phyloP scores from a whole-genome alignment of 2,797 vertebrate species.

The Thripadectes ignobilis region DNA sequence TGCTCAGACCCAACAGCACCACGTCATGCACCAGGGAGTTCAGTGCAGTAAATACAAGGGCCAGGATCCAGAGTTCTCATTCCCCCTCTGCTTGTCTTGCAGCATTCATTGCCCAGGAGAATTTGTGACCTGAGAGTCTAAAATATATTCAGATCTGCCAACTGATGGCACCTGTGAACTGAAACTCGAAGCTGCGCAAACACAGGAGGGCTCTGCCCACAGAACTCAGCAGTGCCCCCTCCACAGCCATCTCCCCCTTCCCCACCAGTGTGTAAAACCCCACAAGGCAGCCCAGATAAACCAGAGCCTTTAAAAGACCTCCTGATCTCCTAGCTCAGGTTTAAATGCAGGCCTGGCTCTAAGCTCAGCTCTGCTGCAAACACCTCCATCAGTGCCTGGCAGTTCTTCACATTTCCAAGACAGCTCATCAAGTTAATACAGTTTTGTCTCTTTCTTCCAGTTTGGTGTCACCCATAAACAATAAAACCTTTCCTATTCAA shows the following conservation, averaged over 20 bases:
- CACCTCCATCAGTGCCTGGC: background rate
- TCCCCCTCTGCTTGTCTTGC: background rate
- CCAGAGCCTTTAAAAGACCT: background rate
- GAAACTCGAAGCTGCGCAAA: background rate
- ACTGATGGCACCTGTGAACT: background rate
- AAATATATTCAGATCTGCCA: background rate
- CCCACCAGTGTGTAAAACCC: background rate
- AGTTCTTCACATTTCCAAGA: background rate
- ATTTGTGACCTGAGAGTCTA: background rate
- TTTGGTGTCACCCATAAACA: background rate
- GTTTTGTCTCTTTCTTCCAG: background rate
- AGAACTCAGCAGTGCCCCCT: background rate
- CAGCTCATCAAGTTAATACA: background rate
- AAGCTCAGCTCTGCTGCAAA: background rate
- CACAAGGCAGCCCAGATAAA: background rate
- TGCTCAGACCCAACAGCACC: background rate
- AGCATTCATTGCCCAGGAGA: background rate
- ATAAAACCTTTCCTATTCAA: background rate
- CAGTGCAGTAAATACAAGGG: background rate
- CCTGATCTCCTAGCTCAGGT: background rate
- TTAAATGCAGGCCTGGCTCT: background rate
- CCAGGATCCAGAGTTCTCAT: background rate
- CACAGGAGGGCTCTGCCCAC: background rate
- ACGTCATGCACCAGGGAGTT: background rate
- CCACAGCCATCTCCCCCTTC: background rate